Evolutionary conservation across 2,113 vertebrate genomes (phyloP), one percentile per base, ranked within the genome.

Genomic region (Zootoca vivipara): DNA sequence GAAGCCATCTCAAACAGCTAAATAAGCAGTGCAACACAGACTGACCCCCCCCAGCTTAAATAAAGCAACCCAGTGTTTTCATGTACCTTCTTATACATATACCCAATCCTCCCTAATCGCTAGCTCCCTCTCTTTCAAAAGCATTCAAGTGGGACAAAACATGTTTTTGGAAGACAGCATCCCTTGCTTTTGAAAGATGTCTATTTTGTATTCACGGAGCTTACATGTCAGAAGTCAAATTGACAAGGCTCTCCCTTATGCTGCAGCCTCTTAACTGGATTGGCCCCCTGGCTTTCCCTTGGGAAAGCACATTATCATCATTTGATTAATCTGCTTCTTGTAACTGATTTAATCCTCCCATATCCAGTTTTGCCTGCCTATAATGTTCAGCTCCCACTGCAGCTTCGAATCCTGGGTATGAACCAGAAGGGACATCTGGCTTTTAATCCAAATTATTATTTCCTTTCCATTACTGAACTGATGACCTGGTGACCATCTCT

Each of bases 151-250:
- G 28, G 46, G 16, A 1, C 4, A 46, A 15, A 46, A 42, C 15
- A 30, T 46, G 42, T 78, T 26, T 78, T 78, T 28, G 38, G 13
- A 62, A 73, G 10, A 56, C 6, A 52, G 20, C 10, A 22, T 73
- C 4, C 22, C 26, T 38, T 16, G 22, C 22, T 22, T 64, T 10
- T 40, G 73, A 64, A 75, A 77, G 15, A 64, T 26, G 64, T 52
- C 72, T 42, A 40, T 64, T 85, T 40, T 81, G 16, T 80, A 91
- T 83, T 78, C 85, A 58, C 35, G 15, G n/a, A 64, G 83, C 83
- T 85, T 88, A 85, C 52, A 80, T 42, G 81, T 86, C 35, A 94
- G 93, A 91, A 87, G 75, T 85, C 72, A 85, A 85, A 75, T 42
- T 85, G 84, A 85, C 83, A 85, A 85, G 83, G 38, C 35, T 65